Conservation (phyloP, 2,113 vertebrate species). For the Antechinus flavipes region DNA sequence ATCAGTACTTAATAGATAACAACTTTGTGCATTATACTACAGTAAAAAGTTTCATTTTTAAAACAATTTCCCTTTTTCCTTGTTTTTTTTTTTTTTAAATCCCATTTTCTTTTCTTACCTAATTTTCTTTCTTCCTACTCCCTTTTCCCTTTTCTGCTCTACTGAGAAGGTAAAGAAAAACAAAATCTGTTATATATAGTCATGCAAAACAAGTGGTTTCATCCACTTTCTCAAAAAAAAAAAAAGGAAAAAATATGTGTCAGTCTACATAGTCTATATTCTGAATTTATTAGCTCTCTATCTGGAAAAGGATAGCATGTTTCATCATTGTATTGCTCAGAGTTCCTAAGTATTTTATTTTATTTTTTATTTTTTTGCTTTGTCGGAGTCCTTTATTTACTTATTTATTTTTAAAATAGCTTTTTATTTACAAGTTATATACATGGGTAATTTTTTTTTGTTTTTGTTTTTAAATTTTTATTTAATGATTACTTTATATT, state of each 20-base stretch:
- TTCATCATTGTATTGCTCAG: neutral
- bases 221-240: neutral
- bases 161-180: neutral
- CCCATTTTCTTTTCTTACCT: neutral
- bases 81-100: neutral
- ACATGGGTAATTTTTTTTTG: no score
- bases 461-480: no score
- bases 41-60: neutral
- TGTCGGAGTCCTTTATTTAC: no score
- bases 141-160: neutral
- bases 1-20: neutral
- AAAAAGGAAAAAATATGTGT: neutral
- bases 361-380: no score
- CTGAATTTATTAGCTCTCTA: neutral
- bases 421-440: no score
- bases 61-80: slow-evolving; percentile 13
- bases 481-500: no score
- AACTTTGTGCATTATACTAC: neutral
- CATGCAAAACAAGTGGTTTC: neutral
- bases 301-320: neutral
- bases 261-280: neutral
- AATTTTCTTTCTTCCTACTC: neutral
- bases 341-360: neutral
- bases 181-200: neutral
- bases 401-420: no score